These are phyloP conservation scores for Cosmopolites sordidus DNA, from an alignment of 2,888 invertebrate genomes.

Conservation along the genomic window DNA sequence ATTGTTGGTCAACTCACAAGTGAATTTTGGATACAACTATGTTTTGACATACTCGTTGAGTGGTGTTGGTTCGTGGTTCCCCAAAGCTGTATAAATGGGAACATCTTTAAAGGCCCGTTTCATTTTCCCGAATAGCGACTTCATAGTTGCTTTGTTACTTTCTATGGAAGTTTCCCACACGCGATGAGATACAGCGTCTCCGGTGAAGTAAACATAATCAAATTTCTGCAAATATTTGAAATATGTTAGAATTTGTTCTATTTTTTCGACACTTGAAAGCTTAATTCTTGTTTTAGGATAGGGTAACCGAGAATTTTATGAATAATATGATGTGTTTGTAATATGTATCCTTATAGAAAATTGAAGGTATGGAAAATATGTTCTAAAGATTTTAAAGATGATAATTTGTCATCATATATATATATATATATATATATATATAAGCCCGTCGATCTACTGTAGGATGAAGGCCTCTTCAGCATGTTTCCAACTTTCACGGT, in stretches of 20 bases:
- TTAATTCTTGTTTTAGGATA: too few relatives aligned
- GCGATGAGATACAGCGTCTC: slow-evolving; percentile 80
- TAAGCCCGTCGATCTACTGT: too few relatives aligned
- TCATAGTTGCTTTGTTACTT: slow-evolving; percentile 58
- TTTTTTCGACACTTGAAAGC: too few relatives aligned
- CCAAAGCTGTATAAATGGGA: slow-evolving; percentile 58
- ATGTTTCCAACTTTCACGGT: too few relatives aligned
- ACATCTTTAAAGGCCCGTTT: slow-evolving; percentile 41
- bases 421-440: too few relatives aligned
- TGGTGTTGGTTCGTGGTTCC: slow-evolving; percentile 70
- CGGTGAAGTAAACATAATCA: slow-evolving; percentile 73
- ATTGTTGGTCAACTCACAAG: neutral
- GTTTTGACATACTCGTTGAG: slow-evolving; percentile 62
- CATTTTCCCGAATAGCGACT: slow-evolving; percentile 49
- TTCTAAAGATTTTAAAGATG: neutral
- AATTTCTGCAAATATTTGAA: slow-evolving; percentile 50
- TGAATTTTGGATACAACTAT: neutral
- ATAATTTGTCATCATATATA: too few relatives aligned
- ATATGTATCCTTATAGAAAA: too few relatives aligned
- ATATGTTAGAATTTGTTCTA: too few relatives aligned
- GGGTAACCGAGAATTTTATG: too few relatives aligned
- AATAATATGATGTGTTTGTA: too few relatives aligned
- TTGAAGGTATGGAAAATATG: neutral
- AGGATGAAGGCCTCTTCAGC: too few relatives aligned
- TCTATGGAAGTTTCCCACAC: slow-evolving; percentile 75